Percentiles rank a stretch among this genome's conserved stretches.
These are phyloP conservation scores for Hedychridium roseum DNA, from an alignment of 2,888 invertebrate species.

Conservation along the genomic window DNA sequence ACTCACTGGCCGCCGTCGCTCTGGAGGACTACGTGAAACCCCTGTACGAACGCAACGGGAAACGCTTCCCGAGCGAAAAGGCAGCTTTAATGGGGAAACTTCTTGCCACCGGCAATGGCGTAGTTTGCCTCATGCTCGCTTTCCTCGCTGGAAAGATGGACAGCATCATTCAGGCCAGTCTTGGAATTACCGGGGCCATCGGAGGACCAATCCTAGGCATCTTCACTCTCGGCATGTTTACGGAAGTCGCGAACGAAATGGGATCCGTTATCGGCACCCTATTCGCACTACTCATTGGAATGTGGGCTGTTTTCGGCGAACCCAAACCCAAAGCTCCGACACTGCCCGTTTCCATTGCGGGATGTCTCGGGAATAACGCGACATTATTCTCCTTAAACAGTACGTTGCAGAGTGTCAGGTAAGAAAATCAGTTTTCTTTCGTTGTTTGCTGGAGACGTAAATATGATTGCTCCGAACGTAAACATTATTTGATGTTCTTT, in stretches of 20 bases:
- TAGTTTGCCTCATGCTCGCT: constrained; percentile 44
- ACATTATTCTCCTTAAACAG: too few species aligned
- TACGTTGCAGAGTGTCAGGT: too few species aligned
- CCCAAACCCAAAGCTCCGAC: constrained; percentile 32
- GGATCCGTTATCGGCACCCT: constrained; percentile 50
- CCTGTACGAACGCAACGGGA: constrained; percentile 30
- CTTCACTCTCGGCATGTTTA: constrained; percentile 87
- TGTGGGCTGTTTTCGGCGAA: constrained; percentile 45
- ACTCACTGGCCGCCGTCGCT: constrained; percentile 89
- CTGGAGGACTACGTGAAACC: constrained; percentile 84
- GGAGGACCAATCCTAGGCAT: constrained; percentile 87
- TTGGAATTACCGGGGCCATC: constrained; percentile 85
- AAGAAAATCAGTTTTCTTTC: too few species aligned
- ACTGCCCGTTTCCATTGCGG: constrained; percentile 41
- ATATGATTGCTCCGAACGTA: too few species aligned
- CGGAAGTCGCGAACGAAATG: constrained; percentile 78
- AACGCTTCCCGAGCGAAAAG: constrained; percentile 72
- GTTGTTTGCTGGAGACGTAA: too few species aligned
- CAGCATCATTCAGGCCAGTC: constrained; percentile 68
- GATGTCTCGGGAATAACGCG: too few species aligned
- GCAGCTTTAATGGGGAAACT: constrained; percentile 72
- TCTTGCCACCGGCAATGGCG: constrained; percentile 44
- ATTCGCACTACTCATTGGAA: constrained; percentile 29
- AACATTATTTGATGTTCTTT: too few species aligned
- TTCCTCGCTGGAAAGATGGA: constrained; percentile 48